These are phyloP conservation scores for Microctonus hyperodae DNA, from an alignment of 2,888 invertebrate genomes.

Conservation along the genomic window DNA sequence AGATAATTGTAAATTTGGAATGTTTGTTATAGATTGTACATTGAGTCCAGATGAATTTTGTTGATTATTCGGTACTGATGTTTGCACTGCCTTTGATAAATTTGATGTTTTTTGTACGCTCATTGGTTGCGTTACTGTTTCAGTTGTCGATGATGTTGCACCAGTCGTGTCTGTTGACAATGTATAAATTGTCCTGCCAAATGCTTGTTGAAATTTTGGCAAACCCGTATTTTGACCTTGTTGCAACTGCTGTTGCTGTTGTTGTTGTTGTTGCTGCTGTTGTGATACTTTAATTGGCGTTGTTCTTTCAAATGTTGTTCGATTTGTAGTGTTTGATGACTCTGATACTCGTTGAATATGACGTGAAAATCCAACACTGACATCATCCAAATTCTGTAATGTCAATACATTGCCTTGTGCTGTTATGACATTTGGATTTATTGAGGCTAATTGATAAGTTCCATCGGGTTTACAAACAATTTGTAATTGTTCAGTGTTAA, in stretches of 20 bases:
- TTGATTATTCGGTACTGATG: conserved; percentile 52
- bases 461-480: conserved; percentile 59
- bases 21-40: conserved; percentile 55
- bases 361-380: conserved; percentile 45
- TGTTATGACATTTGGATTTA: conserved; percentile 49
- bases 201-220: conserved; percentile 82
- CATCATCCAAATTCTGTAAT: conserved; percentile 55
- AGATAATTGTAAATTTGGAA: conserved; percentile 54
- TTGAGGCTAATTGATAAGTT: conserved; percentile 55
- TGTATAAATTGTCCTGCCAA: conserved; percentile 74
- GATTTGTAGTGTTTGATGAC: conserved; percentile 32
- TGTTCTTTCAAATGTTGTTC: conserved; percentile 51
- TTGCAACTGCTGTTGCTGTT: too few species aligned
- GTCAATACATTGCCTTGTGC: conserved; percentile 52
- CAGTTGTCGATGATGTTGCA: conserved; percentile 35
- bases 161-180: conserved; percentile 38
- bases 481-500: conserved; percentile 54
- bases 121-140: conserved; percentile 44
- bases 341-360: conserved; percentile 49
- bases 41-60: conserved; percentile 45
- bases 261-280: too few species aligned
- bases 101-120: conserved; percentile 50
- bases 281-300: conserved; percentile 40
- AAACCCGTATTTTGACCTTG: conserved; percentile 62
- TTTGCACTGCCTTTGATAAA: conserved; percentile 62